Conservation (phyloP, 2,113 vertebrate genomes). For the Raphicerus campestris region DNA sequence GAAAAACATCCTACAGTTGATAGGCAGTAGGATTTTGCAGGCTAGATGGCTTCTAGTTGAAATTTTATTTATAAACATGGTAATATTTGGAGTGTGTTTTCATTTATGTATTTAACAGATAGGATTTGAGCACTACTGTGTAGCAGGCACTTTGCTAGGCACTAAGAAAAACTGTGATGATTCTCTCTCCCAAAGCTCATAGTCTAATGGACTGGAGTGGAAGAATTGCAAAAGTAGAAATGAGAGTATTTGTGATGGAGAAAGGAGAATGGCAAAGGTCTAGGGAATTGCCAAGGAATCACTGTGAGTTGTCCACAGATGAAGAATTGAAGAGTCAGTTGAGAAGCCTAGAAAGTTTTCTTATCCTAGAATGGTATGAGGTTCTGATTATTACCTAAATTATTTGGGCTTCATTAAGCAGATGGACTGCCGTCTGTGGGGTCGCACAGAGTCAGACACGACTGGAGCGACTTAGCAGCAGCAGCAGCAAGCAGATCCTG, state of each 20-base stretch:
- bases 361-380: background rate
- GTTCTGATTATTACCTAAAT: background rate
- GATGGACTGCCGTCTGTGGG: too few relatives aligned
- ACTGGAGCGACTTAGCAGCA: too few relatives aligned
- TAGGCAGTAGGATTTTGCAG: background rate
- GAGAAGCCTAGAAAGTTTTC: background rate
- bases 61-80: background rate
- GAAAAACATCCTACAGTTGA: background rate
- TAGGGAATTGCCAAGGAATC: background rate
- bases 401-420: background rate
- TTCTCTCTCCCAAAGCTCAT: background rate
- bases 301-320: background rate
- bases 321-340: background rate
- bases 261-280: background rate
- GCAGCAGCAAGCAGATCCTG: background rate
- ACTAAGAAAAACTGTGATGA: background rate
- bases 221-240: background rate
- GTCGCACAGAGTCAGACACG: too few relatives aligned
- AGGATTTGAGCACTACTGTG: background rate
- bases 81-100: background rate
- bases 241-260: background rate
- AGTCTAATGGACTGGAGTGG: background rate
- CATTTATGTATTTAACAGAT: background rate
- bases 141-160: background rate
- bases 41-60: background rate